Evolutionary conservation across 2,797 vertebrate species (phyloP).

Genomic region (Tangara arthus): DNA sequence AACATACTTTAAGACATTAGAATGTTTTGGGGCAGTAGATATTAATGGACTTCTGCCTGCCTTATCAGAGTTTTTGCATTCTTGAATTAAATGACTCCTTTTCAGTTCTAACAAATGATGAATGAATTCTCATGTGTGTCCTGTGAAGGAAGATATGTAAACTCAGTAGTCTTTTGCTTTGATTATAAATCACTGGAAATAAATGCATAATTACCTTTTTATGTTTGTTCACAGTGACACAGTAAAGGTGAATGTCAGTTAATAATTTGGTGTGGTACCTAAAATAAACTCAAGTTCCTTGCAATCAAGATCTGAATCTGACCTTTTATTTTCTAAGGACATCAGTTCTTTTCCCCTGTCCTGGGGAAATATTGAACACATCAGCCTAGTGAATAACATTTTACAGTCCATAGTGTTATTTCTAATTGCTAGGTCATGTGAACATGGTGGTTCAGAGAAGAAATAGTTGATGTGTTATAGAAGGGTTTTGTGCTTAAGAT

Average conservation of each 20-base stretch:
- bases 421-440: neutral
- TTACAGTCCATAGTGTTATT: neutral
- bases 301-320: neutral
- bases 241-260: neutral
- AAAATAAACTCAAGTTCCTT: neutral
- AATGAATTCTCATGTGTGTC: neutral
- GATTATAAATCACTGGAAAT: neutral
- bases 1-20: neutral
- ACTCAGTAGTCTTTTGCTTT: neutral
- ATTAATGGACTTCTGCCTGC: neutral
- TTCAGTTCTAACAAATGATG: neutral
- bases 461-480: neutral
- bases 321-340: neutral
- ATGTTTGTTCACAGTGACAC: neutral
- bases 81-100: neutral
- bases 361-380: neutral
- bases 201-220: neutral
- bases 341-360: neutral
- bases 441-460: neutral
- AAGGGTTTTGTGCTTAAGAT: neutral
- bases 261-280: neutral
- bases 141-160: neutral
- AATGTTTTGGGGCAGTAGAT: neutral
- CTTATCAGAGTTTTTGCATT: neutral
- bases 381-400: neutral